phyloP scores from a whole-genome alignment of 2,113 vertebrate genomes.

The Elephantulus edwardii region DNA sequence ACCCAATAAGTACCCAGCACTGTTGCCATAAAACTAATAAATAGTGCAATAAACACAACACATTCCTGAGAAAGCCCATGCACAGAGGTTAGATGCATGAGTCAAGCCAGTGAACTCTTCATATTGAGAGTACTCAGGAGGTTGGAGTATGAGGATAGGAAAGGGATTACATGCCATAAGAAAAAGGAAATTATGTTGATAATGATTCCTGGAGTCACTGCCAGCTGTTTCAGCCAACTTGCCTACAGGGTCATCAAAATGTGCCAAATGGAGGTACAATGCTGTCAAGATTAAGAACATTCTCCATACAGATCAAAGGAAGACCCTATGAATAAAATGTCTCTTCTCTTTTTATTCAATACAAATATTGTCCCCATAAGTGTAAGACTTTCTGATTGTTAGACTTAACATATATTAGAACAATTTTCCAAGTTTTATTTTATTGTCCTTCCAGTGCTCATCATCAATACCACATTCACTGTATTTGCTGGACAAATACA shows the following conservation, averaged over 20 bases:
- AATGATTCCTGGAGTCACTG: slow-evolving; percentile 64
- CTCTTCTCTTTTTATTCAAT: neutral
- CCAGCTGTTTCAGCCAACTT: slow-evolving; percentile 68
- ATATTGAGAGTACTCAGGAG: slow-evolving; percentile 2
- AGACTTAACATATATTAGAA: neutral
- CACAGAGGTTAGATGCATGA: neutral
- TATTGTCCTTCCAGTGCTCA: neutral
- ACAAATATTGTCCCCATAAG: slow-evolving; percentile 43
- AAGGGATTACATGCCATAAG: slow-evolving; percentile 72
- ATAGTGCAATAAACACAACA: neutral
- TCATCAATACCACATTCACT: neutral
- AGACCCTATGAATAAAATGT: slow-evolving; percentile 35
- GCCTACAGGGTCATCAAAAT: slow-evolving; percentile 60
- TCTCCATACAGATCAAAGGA: slow-evolving; percentile 60
- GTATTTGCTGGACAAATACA: neutral
- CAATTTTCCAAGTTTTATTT: neutral
- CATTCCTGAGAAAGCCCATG: slow-evolving; percentile 1
- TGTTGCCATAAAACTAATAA: slow-evolving; percentile 48
- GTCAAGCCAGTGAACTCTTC: slow-evolving; percentile 40
- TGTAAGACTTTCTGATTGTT: slow-evolving; percentile 8
- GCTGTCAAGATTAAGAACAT: slow-evolving; percentile 58
- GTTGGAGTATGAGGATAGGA: slow-evolving; percentile 50
- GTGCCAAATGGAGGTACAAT: slow-evolving; percentile 47
- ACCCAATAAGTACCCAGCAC: neutral
- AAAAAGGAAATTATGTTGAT: slow-evolving; percentile 72